These are phyloP conservation scores for Gallinago jamesoni DNA, from an alignment of 2,113 vertebrate species.

Conservation along the genomic window DNA sequence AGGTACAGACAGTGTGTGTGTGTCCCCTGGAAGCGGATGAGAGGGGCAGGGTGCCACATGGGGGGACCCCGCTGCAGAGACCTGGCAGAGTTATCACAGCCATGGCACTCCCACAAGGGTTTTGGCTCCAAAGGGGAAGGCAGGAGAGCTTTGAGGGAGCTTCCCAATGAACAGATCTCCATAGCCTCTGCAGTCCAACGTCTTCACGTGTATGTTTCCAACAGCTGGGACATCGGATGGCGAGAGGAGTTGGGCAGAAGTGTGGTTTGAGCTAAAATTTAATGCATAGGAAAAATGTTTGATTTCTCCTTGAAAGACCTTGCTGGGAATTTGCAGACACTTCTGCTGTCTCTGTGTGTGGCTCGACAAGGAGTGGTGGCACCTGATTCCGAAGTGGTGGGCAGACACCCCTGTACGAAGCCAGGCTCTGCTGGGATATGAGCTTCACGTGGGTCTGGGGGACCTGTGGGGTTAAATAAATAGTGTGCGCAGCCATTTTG, in stretches of 20 bases:
- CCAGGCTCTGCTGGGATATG: not conserved
- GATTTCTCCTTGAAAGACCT: not conserved
- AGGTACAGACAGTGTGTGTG: fast-evolving
- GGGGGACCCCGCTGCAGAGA: not conserved
- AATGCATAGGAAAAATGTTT: not conserved
- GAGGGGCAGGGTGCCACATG: not conserved
- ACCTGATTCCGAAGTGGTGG: not conserved
- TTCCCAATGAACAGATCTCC: not conserved
- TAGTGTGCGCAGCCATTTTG: fast-evolving
- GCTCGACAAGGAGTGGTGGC: not conserved
- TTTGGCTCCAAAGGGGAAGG: not conserved
- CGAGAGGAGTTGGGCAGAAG: not conserved
- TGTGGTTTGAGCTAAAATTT: not conserved
- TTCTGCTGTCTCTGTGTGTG: not conserved
- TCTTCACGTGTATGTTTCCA: not conserved
- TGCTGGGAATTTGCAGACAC: not conserved
- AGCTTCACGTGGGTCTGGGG: not conserved
- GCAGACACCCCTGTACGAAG: not conserved
- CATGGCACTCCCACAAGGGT: fast-evolving
- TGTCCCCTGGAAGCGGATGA: fast-evolving
- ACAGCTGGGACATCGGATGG: not conserved
- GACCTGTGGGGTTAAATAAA: not conserved
- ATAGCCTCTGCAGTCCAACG: not conserved
- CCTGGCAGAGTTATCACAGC: not conserved
- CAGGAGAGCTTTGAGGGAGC: not conserved